Base-by-base conservation (phyloP, 1,140 invertebrate species). In the Rhizoglyphus robini region DNA sequence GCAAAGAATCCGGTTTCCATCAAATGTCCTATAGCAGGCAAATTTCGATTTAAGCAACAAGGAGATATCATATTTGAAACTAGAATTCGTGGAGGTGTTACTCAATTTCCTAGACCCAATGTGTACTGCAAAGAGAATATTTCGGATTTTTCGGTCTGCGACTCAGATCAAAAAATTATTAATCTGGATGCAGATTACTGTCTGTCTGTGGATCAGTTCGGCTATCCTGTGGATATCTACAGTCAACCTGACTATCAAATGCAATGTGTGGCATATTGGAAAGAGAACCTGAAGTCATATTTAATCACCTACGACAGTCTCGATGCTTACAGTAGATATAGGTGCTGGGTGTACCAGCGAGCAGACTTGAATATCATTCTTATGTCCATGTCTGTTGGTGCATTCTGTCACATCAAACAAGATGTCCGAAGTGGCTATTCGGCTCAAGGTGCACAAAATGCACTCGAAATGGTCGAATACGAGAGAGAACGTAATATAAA, bases 181-280 rank as follows among this genome's bases (percentile, higher is more conserved):
- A 81, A 84, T 23, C 86, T 97, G 48, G 93, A 97, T 76, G 91
- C 93, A 72, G 92, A 88, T 68, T 95, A 95, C 71, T 97, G 94
- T 75, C 79, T 95, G 4, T 88, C 90, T n/a, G 90, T 97, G 3
- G 92, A 97, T 79, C 85, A 96, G 77, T 82, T 89, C 70, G 93
- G 91, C 62, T 80, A 87, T 71, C 92, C 92, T 4, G 85, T 94
- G 32, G 92, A 93, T 77, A 92, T 93, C 74, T 93, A 93, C 81
- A 91, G 84, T 81, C 88, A 93, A 72, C 90, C 93, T 15, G 95
- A 98, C 81, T 94, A 96, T 72, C 86, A 85, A 73, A 87, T 98
- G 84, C 91, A 93, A 73, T 98, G 95, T 75, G 93, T 97, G 71
- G 95, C 93, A 1, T 97, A 84, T 75, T 97, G 91, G 89, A 95